A percentile compares a stretch with the other conserved stretches of the same genome.
These are phyloP conservation scores for Platycheirus rosarum DNA, from an alignment of 2,888 invertebrate species.

Conservation along the genomic window DNA sequence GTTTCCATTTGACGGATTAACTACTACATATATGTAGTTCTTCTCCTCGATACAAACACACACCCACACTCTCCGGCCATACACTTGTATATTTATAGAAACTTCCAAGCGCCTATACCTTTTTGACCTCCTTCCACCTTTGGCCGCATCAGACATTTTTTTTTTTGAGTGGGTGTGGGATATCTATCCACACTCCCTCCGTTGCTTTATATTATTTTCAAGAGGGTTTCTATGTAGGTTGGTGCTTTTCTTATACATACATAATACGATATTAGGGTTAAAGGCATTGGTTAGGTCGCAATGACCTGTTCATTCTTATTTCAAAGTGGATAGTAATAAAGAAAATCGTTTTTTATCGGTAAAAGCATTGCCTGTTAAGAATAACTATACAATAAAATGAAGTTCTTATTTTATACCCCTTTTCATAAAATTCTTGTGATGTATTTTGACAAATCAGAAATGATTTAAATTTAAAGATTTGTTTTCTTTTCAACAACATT, in stretches of 20 bases:
- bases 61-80: neutral
- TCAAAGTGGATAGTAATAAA: too few species aligned
- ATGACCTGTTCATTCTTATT: neutral
- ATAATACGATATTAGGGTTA: neutral
- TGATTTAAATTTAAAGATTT: too few species aligned
- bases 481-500: too few species aligned
- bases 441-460: too few species aligned
- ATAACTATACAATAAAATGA: too few species aligned
- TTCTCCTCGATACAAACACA: too few species aligned
- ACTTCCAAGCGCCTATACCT: too few species aligned
- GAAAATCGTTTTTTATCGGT: too few species aligned
- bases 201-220: slow-evolving; percentile 11
- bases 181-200: neutral
- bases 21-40: neutral
- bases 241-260: neutral
- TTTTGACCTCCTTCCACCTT: slow-evolving; percentile 36
- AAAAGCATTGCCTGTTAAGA: too few species aligned
- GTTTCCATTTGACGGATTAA: slow-evolving; percentile 45
- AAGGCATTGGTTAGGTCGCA: neutral
- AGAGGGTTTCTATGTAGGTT: slow-evolving; percentile 14
- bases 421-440: too few species aligned
- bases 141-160: slow-evolving; percentile 17
- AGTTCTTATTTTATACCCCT: too few species aligned
- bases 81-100: too few species aligned
- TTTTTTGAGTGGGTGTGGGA: slow-evolving; percentile 14